A percentile compares a stretch with the other conserved stretches of the same genome.
These are phyloP conservation scores for Bos javanicus DNA, from an alignment of 2,113 vertebrate species.

Conservation along the genomic window DNA sequence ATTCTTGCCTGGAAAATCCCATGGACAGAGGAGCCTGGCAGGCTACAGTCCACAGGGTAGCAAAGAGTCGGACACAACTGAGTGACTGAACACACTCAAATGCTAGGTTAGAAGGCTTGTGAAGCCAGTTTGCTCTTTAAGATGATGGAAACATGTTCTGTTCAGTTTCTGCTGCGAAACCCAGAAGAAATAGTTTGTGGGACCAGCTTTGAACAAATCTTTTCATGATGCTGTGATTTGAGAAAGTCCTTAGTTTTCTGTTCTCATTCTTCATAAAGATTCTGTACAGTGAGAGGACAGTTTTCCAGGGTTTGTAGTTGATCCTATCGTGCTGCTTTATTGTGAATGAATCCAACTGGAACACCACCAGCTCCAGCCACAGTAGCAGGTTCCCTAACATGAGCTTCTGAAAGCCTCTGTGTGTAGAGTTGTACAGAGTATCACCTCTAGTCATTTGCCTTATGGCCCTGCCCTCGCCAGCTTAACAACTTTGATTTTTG, in stretches of 20 bases:
- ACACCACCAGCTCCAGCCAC: neutral
- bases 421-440: neutral
- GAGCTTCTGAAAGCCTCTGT: neutral
- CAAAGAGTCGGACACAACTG: neutral
- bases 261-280: neutral
- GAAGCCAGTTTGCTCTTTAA: neutral
- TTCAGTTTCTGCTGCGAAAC: neutral
- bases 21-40: neutral
- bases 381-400: neutral
- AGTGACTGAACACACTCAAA: neutral
- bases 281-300: neutral
- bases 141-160: neutral
- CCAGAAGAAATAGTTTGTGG: neutral
- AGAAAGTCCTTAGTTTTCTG: neutral
- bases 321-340: neutral
- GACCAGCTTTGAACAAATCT: neutral
- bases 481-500: conserved; percentile 39
- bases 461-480: neutral
- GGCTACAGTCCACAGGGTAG: neutral
- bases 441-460: neutral
- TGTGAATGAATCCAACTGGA: neutral
- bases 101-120: neutral
- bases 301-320: neutral
- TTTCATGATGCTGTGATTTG: neutral
- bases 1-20: neutral